Conservation (phyloP, 2,888 invertebrate species). For the Tenthredo distinguenda region DNA sequence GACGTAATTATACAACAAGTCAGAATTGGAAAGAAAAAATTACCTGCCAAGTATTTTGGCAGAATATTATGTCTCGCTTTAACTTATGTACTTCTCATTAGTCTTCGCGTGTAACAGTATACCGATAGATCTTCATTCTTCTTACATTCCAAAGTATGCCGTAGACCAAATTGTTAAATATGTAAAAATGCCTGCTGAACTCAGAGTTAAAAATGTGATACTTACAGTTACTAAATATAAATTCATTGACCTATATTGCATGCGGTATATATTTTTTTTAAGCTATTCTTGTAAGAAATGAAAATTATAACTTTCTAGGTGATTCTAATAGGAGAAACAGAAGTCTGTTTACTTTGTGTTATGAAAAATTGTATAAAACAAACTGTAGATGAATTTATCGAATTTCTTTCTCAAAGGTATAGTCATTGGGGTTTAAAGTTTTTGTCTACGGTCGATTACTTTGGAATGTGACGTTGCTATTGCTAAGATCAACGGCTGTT, state of each 20-base stretch:
- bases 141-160: neutral
- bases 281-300: constrained; percentile 26
- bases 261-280: constrained; percentile 42
- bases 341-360: neutral
- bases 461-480: constrained; percentile 19
- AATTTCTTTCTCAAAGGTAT: neutral
- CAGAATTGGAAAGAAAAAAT: neutral
- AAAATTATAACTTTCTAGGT: neutral
- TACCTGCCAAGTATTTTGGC: constrained; percentile 16
- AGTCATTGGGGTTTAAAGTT: neutral
- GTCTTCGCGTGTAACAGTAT: constrained; percentile 1
- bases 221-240: constrained; percentile 30
- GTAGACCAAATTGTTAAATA: neutral
- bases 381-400: constrained; percentile 4
- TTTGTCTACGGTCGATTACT: neutral
- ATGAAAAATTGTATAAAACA: constrained; percentile 16
- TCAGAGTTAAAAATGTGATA: constrained; percentile 35
- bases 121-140: neutral
- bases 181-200: neutral
- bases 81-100: neutral
- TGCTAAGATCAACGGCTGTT: constrained; percentile 32
- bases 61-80: constrained; percentile 12
- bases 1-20: neutral
- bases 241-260: constrained; percentile 11
- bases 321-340: neutral